Percentiles rank a stretch among this genome's conserved stretches.
Conservation (phyloP, 2,797 vertebrate species). For the Borostomias antarcticus region DNA sequence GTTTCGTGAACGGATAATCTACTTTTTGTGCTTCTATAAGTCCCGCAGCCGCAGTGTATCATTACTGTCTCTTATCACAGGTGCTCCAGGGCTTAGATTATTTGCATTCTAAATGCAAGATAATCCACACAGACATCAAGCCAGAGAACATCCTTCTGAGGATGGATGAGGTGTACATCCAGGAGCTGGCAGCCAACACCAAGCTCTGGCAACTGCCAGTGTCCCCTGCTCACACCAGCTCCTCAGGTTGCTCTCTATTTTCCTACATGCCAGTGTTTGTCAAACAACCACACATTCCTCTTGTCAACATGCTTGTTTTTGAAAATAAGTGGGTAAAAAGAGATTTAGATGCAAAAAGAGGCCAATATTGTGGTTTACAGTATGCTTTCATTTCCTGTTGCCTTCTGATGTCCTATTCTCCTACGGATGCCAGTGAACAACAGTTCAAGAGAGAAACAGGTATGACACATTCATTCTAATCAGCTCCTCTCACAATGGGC, state of each 20-base stretch:
- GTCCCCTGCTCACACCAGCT: slow-evolving; percentile 56
- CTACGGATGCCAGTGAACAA: slow-evolving; percentile 48
- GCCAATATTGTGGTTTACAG: not conserved
- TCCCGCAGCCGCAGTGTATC: slow-evolving; percentile 11
- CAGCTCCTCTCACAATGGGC: not conserved
- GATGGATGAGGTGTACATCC: slow-evolving; percentile 76
- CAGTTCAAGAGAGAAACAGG: slow-evolving; percentile 60
- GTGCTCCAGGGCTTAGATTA: slow-evolving; percentile 86
- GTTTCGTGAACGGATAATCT: slow-evolving; percentile 1
- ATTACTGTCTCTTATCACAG: slow-evolving; percentile 46
- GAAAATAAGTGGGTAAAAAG: not conserved
- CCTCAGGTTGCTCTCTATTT: slow-evolving; percentile 61
- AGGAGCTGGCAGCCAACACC: slow-evolving; percentile 76
- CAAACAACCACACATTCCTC: not conserved
- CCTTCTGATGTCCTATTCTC: slow-evolving; percentile 21
- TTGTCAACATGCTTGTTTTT: not conserved
- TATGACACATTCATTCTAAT: slow-evolving; percentile 29
- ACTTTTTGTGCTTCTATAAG: slow-evolving; percentile 13
- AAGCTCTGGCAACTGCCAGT: slow-evolving; percentile 78
- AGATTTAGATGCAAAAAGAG: not conserved
- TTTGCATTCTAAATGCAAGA: slow-evolving; percentile 92
- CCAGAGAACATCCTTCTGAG: slow-evolving; percentile 87
- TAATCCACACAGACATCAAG: slow-evolving; percentile 95
- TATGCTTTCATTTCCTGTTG: slow-evolving; percentile 8
- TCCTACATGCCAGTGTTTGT: not conserved